Conservation (phyloP, 2,888 invertebrate genomes). For the Dorcus parallelipipedus region DNA sequence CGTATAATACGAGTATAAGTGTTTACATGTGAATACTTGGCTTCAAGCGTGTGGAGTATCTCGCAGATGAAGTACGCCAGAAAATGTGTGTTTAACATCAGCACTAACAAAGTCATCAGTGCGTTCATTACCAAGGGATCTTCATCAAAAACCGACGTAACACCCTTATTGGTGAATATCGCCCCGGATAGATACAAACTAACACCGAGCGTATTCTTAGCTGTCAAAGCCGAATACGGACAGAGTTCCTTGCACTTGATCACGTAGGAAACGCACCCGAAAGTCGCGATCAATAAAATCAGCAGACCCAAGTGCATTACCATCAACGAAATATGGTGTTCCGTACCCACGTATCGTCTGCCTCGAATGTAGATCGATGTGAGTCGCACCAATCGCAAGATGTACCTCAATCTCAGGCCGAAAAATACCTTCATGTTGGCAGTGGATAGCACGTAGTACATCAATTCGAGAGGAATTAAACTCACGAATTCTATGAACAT, state of each 20-base stretch:
- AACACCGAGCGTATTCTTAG: neutral
- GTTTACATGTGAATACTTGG: conserved; percentile 3
- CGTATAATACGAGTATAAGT: conserved; percentile 5
- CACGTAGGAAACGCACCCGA: conserved; percentile 7
- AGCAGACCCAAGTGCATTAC: neutral
- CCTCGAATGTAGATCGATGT: neutral
- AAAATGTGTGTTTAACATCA: conserved; percentile 1
- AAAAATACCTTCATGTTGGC: conserved; percentile 11
- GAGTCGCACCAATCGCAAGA: conserved; percentile 14
- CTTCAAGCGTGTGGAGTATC: neutral
- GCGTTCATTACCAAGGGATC: neutral
- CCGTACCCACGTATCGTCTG: neutral
- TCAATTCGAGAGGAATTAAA: conserved; percentile 7
- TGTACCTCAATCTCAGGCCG: conserved; percentile 15
- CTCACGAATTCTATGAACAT: conserved; percentile 7
- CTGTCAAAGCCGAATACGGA: neutral
- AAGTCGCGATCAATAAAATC: neutral
- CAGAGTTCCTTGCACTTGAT: neutral
- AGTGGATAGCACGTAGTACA: conserved; percentile 7
- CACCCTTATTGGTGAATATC: neutral
- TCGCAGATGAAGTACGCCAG: neutral
- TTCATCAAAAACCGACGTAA: neutral
- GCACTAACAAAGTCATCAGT: neutral
- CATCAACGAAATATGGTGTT: neutral
- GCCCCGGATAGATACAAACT: neutral